Percentiles rank a stretch among this genome's conserved stretches.
These are phyloP conservation scores for Papilio elwesi DNA, from an alignment of 2,888 invertebrate genomes.

Conservation along the genomic window DNA sequence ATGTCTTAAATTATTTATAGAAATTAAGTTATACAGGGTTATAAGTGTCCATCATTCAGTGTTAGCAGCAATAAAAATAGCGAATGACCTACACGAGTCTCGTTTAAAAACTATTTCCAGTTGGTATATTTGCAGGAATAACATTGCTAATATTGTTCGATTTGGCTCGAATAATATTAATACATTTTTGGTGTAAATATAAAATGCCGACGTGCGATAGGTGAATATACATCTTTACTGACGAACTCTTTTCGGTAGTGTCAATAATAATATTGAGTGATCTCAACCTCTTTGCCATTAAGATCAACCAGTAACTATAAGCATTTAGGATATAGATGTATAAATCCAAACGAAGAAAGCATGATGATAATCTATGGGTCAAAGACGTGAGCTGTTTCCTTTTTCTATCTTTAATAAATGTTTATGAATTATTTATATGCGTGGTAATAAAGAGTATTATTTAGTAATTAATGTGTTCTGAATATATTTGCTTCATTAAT, in stretches of 20 bases:
- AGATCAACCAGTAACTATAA: background rate
- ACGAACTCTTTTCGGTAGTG: too few relatives aligned
- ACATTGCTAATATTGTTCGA: background rate
- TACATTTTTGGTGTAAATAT: too few relatives aligned
- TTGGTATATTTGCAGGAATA: background rate
- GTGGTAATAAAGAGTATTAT: constrained; percentile 1
- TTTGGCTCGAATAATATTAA: background rate
- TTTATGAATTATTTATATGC: constrained; percentile 8
- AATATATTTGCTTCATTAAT: constrained; percentile 15
- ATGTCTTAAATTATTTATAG: too few relatives aligned
- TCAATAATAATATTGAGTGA: too few relatives aligned
- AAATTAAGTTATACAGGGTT: too few relatives aligned
- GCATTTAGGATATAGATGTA: too few relatives aligned
- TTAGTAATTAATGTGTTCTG: constrained; percentile 11
- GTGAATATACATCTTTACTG: too few relatives aligned
- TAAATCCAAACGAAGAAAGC: background rate
- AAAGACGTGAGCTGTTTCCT: background rate
- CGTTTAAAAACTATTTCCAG: background rate
- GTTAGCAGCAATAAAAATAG: too few relatives aligned
- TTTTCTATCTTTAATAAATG: constrained; percentile 7
- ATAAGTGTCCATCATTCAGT: too few relatives aligned
- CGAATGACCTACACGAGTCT: background rate
- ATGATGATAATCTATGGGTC: background rate
- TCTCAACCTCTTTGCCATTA: too few relatives aligned
- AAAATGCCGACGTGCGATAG: too few relatives aligned